Conservation (phyloP, 1,140 invertebrate species). For the Drosophila guanche region DNA sequence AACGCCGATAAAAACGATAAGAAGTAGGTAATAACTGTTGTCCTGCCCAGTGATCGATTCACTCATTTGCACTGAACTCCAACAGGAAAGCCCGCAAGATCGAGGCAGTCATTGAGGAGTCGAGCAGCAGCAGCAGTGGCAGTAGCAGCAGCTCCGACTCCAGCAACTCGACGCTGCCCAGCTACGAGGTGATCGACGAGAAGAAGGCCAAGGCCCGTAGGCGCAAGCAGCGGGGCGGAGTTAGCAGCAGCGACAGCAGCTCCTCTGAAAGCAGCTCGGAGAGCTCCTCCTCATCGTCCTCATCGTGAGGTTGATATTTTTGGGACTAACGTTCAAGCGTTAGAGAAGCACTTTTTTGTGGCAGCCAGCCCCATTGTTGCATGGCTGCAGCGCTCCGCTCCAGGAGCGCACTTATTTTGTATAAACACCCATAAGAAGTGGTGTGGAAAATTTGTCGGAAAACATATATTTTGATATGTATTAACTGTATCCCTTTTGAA, state of each 20-base stretch:
- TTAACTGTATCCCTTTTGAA: slow-evolving; percentile 40
- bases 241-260: slow-evolving; percentile 58
- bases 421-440: slow-evolving; percentile 8
- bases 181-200: slow-evolving; percentile 81
- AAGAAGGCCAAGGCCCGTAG: slow-evolving; percentile 60
- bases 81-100: slow-evolving; percentile 73
- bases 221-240: slow-evolving; percentile 47
- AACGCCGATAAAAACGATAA: slow-evolving; percentile 71
- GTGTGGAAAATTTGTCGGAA: slow-evolving; percentile 30
- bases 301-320: slow-evolving; percentile 50
- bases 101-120: slow-evolving; percentile 77
- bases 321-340: slow-evolving; percentile 52
- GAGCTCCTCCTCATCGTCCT: slow-evolving; percentile 67
- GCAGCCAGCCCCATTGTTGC: slow-evolving; percentile 33
- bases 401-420: slow-evolving; percentile 32
- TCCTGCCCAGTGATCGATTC: background rate
- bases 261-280: slow-evolving; percentile 63
- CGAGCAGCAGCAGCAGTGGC: slow-evolving; percentile 60
- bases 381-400: slow-evolving; percentile 26
- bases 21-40: slow-evolving; percentile 60
- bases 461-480: slow-evolving; percentile 64
- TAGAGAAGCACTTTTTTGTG: slow-evolving; percentile 50
- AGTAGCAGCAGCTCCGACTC: slow-evolving; percentile 59
- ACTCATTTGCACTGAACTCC: background rate
- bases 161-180: slow-evolving; percentile 79